Evolutionary conservation across 2,113 vertebrate genomes (phyloP), one percentile per base, ranked within the genome.

Genomic region (Gavialis gangeticus): DNA sequence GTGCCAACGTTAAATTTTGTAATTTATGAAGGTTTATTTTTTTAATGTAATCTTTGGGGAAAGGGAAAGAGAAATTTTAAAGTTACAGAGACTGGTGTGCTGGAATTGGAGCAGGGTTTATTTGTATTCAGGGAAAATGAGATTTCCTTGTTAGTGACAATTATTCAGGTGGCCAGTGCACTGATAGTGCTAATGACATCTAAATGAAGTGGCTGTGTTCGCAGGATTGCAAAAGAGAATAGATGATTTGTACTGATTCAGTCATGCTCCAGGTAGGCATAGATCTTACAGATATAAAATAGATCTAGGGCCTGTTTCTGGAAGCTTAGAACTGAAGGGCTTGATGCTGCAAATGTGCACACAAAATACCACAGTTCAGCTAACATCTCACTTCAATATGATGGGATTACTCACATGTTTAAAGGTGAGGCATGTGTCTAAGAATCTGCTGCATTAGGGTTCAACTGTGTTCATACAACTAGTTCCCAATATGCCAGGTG

Each of bases 181-280:
- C 1, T 6, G 5, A 63, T 1, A 0, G 2, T 25, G 67, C 63
- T 1, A 1, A 8, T 14, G 54, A 66, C 14, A 16, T 17, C 59
- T 24, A 25, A 25, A 25, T 4, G 2, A 12, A 37, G 24, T 1
- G 30, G 16, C 8, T 28, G 55, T 25, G 2, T 37, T 57, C 6
- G 19, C 19, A 27, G 81, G 56, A 37, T 71, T 6, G 89, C 17
- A 5, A 7, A 18, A 17, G 9, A 27, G 63, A 14, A 0, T 24
- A 67, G 5, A 28, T 13, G 69, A 12, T 13, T 57, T 12, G 14
- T 6, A 0, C 21, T 1, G 22, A 62, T 25, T 79, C 71, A 8
- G 0, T 16, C 2, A 6, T 1, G 4, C 71, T n/a, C 11, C 4
- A 0, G 27, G 0, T 19, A 28, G 63, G n/a, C 22, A 57, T 21